Base-by-base conservation (phyloP, 2,797 vertebrate species). In the Phrynocephalus guinanensis region DNA sequence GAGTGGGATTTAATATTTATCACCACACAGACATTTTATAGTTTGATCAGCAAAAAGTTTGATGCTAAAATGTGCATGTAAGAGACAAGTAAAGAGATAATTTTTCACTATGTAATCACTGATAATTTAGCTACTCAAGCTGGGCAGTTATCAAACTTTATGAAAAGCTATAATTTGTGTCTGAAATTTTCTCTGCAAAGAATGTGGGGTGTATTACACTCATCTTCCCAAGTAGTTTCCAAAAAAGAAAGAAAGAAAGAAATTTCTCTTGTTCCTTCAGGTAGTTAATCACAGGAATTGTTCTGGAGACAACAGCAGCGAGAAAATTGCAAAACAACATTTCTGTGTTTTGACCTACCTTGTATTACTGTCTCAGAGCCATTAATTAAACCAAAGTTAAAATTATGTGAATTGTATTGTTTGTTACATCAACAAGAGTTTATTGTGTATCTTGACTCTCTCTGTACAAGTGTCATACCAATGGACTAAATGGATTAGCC, bases 91-190 rank as follows among this genome's bases (percentile, higher is more conserved):
- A 38, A 83, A 90, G 77, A 56, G 50, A 77, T 87, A 90, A 84
- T 8, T 86, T 66, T 94, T 91, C 87, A 44, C n/a, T 73, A 90
- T 83, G 66, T n/a, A 80, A 88, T 24, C 10, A 84, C 15, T 89
- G 56, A 87, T 28, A 91, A 91, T 89, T 87, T 24, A 86, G 68
- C 76, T 90, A 20, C 0, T 63, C 91, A 68, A 80, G 85, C 60
- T 89, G 60, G 71, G 82, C 90, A 90, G 70, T 71, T 87, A 89
- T 83, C 79, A 90, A 77, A 50, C 9, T 89, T 85, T 28, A 86
- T 76, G 92, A 93, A 92, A 91, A 83, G 82, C 70, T 89, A 38
- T 86, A 91, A 72, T 91, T 88, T 84, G 79, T 30, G 30, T 86
- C 70, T 38, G 3, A 50, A 83, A 50, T 15, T 0, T 83, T 91